phyloP scores from a whole-genome alignment of 2,113 vertebrate genomes.

The Otis tarda region DNA sequence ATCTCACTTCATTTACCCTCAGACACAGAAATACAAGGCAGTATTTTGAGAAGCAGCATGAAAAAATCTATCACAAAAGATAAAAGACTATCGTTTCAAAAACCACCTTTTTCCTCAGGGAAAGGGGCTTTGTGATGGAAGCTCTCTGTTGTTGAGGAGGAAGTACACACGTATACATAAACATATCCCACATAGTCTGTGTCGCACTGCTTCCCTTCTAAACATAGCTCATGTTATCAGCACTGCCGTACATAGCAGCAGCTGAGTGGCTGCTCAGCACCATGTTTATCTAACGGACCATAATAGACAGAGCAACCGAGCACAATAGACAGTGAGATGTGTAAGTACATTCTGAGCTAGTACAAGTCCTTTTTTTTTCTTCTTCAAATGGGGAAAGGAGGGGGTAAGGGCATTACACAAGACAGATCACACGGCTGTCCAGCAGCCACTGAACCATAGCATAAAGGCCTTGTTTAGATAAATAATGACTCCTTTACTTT shows the following conservation, averaged over 20 bases:
- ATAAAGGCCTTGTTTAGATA: slow-evolving; percentile 67
- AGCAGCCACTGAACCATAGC: slow-evolving; percentile 50
- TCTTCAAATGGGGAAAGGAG: slow-evolving; percentile 27
- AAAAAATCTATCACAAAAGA: slow-evolving; percentile 12
- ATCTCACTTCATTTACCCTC: slow-evolving; percentile 25
- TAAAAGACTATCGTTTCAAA: not conserved
- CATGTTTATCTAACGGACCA: slow-evolving; percentile 69
- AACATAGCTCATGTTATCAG: slow-evolving; percentile 65
- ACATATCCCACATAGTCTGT: slow-evolving; percentile 22
- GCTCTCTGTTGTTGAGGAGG: slow-evolving; percentile 9
- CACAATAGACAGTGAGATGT: slow-evolving; percentile 66
- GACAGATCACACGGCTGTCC: slow-evolving; percentile 62
- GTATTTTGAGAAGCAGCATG: slow-evolving; percentile 9
- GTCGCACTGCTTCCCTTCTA: slow-evolving; percentile 59
- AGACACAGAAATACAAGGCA: slow-evolving; percentile 13
- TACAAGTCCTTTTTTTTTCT: slow-evolving; percentile 45
- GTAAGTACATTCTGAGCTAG: slow-evolving; percentile 57
- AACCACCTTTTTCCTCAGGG: not conserved
- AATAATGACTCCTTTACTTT: slow-evolving; percentile 68
- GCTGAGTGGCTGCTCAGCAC: slow-evolving; percentile 47
- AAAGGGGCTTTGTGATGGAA: slow-evolving; percentile 36
- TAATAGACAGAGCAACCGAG: slow-evolving; percentile 30
- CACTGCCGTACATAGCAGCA: slow-evolving; percentile 5
- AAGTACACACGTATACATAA: slow-evolving; percentile 11
- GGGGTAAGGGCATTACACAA: slow-evolving; percentile 61